A percentile compares a stretch with the other conserved stretches of the same genome.
Conservation (phyloP, 2,113 vertebrate genomes). For the Bothrops jararaca region DNA sequence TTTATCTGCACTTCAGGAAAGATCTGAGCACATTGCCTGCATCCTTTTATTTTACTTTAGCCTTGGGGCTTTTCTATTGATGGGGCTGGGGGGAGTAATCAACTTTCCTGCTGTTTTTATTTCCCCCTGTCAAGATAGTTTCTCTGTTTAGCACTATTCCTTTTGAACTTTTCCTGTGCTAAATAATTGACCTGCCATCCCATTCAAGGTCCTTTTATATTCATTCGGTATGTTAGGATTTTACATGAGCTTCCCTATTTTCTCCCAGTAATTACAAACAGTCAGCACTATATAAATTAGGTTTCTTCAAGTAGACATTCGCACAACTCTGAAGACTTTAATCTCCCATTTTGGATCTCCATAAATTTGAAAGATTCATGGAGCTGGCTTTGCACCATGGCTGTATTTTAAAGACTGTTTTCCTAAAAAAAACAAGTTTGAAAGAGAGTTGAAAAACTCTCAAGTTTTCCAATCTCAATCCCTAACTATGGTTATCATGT, state of each 20-base stretch:
- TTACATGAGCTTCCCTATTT: conserved; percentile 20
- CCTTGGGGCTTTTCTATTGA: conserved; percentile 9
- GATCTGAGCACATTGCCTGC: not conserved
- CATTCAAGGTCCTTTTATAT: conserved; percentile 54
- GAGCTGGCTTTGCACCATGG: conserved; percentile 1
- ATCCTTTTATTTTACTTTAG: conserved; percentile 41
- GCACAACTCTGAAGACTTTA: conserved; percentile 5
- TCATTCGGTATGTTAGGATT: conserved; percentile 8
- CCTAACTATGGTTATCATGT: not conserved
- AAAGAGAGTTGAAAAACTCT: not conserved
- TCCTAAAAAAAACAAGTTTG: conserved; percentile 10
- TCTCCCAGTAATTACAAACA: conserved; percentile 47
- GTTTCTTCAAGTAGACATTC: conserved; percentile 23
- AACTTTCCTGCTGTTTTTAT: conserved; percentile 19
- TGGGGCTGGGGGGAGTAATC: conserved; percentile 5
- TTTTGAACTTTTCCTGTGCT: conserved; percentile 39
- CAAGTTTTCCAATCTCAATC: not conserved
- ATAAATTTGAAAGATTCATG: conserved; percentile 31
- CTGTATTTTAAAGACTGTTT: not conserved
- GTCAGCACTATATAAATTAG: conserved; percentile 13
- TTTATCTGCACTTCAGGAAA: conserved; percentile 26
- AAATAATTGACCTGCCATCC: conserved; percentile 59
- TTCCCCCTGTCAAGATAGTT: conserved; percentile 11
- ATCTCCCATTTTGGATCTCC: conserved; percentile 8
- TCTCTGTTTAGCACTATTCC: conserved; percentile 37